Evolutionary conservation across 2,113 vertebrate species (phyloP).

Genomic region (Nycticorax nycticorax): DNA sequence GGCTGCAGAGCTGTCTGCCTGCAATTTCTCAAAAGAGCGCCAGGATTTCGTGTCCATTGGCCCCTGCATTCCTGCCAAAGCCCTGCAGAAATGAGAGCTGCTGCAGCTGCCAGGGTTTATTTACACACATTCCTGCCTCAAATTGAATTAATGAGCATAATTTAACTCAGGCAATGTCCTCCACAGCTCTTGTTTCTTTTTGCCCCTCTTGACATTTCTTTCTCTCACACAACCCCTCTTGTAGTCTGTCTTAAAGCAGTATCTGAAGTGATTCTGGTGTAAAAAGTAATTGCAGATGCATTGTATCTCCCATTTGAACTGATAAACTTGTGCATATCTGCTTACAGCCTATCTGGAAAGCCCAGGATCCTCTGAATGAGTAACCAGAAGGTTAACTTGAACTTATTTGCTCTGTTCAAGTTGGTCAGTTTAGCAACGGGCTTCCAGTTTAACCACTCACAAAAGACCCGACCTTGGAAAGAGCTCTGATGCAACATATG

Average conservation of each 20-base stretch:
- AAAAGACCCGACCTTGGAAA: background rate
- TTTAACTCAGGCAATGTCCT: conserved; percentile 78
- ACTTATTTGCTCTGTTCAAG: background rate
- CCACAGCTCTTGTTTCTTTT: conserved; percentile 68
- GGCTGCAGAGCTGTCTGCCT: conserved; percentile 39
- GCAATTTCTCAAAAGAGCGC: conserved; percentile 53
- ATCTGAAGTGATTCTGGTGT: background rate
- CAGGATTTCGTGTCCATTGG: conserved; percentile 58
- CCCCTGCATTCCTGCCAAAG: conserved; percentile 73
- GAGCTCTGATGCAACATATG: background rate
- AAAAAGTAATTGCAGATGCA: background rate
- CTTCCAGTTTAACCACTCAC: background rate
- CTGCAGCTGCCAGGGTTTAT: conserved; percentile 81
- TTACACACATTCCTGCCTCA: conserved; percentile 84
- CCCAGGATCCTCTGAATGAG: background rate
- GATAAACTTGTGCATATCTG: background rate
- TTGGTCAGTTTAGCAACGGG: background rate
- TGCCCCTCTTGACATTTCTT: conserved; percentile 54
- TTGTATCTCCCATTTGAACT: background rate
- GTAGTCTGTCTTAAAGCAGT: background rate
- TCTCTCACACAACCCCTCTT: conserved; percentile 12
- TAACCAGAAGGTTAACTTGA: background rate
- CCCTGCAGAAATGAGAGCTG: conserved; percentile 75
- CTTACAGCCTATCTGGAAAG: background rate
- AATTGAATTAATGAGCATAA: conserved; percentile 88